Percentiles rank a stretch among this genome's conserved stretches.
phyloP scores from a whole-genome alignment of 2,797 vertebrate species.

The Luscinia megarhynchos region DNA sequence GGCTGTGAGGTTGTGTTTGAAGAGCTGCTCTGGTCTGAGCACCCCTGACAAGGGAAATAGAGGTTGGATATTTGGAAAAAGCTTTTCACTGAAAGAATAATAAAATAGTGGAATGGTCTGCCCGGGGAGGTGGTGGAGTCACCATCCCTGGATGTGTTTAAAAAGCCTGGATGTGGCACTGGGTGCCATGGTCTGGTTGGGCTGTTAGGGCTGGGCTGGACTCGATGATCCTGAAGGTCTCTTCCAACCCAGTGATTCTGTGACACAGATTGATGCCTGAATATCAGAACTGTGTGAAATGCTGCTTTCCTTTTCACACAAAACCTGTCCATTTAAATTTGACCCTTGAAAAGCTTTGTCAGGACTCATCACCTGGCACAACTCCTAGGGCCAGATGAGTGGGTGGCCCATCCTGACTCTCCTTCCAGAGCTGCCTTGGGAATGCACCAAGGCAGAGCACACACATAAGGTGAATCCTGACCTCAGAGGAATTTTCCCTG shows the following conservation, averaged over 20 bases:
- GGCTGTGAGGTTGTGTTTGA: not conserved
- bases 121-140: too few species aligned
- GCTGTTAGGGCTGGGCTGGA: too few species aligned
- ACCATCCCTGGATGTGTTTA: too few species aligned
- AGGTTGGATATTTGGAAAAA: too few species aligned
- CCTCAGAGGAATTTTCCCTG: not conserved
- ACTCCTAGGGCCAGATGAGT: not conserved
- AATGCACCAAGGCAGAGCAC: not conserved
- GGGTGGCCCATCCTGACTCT: not conserved
- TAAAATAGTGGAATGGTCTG: slow-evolving; percentile 18
- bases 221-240: too few species aligned
- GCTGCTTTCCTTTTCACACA: not conserved
- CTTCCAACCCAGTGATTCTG: too few species aligned
- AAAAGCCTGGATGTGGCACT: too few species aligned
- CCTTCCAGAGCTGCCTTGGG: not conserved
- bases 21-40: not conserved
- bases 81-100: too few species aligned
- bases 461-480: accelerated
- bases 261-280: not conserved
- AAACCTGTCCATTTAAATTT: not conserved
- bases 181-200: too few species aligned
- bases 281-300: not conserved
- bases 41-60: too few species aligned
- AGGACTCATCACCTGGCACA: not conserved
- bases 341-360: not conserved